These are phyloP conservation scores for Zosterops hypoxanthus DNA, from an alignment of 2,113 vertebrate genomes.

Conservation along the genomic window DNA sequence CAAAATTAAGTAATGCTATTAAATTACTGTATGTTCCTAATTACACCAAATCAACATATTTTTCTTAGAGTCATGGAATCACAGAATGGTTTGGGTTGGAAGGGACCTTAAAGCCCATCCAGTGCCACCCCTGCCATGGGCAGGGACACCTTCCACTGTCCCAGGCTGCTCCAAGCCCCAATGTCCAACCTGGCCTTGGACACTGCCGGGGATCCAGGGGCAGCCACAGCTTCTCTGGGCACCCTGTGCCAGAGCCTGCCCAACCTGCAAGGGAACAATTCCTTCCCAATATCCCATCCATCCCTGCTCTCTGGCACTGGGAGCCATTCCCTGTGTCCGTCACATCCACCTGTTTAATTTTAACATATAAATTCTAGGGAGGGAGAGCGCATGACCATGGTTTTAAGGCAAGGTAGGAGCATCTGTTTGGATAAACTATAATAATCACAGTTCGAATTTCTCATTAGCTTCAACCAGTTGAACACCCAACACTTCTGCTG, in stretches of 20 bases:
- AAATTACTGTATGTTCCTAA: not conserved
- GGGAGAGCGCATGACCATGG: not conserved
- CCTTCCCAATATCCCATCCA: rapidly evolving
- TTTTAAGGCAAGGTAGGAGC: not conserved
- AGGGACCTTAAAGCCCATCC: rapidly evolving
- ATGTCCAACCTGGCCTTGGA: not conserved
- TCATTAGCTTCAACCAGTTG: not conserved
- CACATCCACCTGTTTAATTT: not conserved
- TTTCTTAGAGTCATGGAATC: not conserved
- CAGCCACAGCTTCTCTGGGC: not conserved
- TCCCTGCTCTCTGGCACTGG: not conserved
- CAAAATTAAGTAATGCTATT: not conserved
- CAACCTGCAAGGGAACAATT: not conserved
- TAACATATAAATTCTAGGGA: not conserved
- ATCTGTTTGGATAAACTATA: not conserved
- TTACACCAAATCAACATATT: not conserved
- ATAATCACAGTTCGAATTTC: not conserved
- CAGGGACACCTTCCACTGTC: not conserved
- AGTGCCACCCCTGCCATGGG: rapidly evolving
- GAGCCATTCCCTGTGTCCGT: not conserved
- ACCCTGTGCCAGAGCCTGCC: not conserved
- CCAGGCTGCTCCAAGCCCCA: not conserved
- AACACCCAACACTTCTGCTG: not conserved
- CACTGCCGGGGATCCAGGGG: not conserved
- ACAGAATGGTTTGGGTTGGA: rapidly evolving